These are phyloP conservation scores for Glaucopsyche alexis DNA, from an alignment of 2,888 invertebrate genomes.

Conservation along the genomic window DNA sequence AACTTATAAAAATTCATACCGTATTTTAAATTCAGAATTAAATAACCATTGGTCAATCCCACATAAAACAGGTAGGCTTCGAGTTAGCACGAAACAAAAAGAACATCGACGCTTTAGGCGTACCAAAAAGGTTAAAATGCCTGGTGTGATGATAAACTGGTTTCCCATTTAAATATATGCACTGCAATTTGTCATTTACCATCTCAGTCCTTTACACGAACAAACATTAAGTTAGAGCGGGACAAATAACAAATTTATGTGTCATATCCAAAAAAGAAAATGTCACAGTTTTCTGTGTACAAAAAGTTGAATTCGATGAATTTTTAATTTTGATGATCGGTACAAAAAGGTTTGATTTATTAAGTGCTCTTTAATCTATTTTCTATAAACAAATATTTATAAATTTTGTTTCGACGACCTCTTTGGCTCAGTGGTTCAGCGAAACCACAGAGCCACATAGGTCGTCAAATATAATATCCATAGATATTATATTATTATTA, in stretches of 20 bases:
- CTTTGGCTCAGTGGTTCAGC: too few relatives aligned
- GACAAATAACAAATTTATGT: conserved; percentile 1
- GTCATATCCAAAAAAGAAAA: conserved; percentile 1
- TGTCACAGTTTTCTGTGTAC: not conserved
- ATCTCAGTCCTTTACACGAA: conserved; percentile 45
- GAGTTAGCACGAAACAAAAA: conserved; percentile 63
- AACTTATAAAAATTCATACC: not conserved
- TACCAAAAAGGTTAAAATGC: conserved; percentile 56
- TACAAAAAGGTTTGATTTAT: not conserved
- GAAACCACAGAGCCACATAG: too few relatives aligned
- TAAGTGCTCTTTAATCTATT: not conserved
- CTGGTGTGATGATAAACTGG: conserved; percentile 72
- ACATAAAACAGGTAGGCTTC: conserved; percentile 43
- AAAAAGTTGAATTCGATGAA: not conserved
- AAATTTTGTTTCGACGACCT: too few relatives aligned
- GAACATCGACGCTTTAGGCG: conserved; percentile 65
- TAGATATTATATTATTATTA: too few relatives aligned
- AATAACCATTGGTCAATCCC: conserved; percentile 29
- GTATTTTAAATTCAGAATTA: not conserved
- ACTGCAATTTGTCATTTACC: conserved; percentile 54
- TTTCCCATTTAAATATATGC: conserved; percentile 48
- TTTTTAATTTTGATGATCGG: not conserved
- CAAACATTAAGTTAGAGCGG: conserved; percentile 41
- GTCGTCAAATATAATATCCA: too few relatives aligned
- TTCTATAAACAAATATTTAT: not conserved